phyloP scores from a whole-genome alignment of 2,888 invertebrate genomes.

The Plebejus anna region DNA sequence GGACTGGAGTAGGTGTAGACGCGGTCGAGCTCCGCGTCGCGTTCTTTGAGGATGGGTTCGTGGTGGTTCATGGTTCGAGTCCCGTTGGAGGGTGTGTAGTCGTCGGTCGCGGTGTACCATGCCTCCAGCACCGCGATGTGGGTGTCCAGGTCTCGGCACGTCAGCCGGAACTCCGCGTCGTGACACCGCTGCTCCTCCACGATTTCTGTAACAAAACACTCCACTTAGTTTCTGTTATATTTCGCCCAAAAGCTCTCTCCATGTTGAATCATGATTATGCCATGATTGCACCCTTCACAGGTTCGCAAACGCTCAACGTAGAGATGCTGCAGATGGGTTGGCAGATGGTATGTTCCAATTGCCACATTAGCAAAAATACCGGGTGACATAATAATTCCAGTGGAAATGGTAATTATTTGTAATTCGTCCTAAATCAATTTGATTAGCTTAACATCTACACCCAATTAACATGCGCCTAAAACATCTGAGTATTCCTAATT shows the following conservation, averaged over 20 bases:
- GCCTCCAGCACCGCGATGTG: conserved; percentile 83
- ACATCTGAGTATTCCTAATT: background rate
- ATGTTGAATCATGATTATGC: no score
- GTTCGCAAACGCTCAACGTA: no score
- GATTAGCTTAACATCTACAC: background rate
- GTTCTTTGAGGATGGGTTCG: conserved; percentile 55
- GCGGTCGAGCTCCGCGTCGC: conserved; percentile 64
- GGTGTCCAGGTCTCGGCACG: conserved; percentile 81
- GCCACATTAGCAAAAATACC: no score
- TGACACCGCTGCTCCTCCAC: conserved; percentile 82
- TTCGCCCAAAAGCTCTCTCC: no score
- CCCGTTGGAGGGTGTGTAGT: conserved; percentile 56
- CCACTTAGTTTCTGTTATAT: background rate
- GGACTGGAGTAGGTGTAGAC: conserved; percentile 73
- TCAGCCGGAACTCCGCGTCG: conserved; percentile 80
- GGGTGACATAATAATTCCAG: no score
- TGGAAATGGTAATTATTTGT: no score
- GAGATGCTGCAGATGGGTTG: no score
- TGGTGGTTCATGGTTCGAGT: conserved; percentile 39
- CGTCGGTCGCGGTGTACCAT: conserved; percentile 72
- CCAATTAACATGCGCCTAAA: background rate
- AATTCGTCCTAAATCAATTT: no score
- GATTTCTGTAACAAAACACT: conserved; percentile 77
- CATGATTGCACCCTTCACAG: no score
- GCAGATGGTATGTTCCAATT: no score